Evolutionary conservation across 2,797 vertebrate genomes (phyloP).

Genomic region (Danio jaintianensis): DNA sequence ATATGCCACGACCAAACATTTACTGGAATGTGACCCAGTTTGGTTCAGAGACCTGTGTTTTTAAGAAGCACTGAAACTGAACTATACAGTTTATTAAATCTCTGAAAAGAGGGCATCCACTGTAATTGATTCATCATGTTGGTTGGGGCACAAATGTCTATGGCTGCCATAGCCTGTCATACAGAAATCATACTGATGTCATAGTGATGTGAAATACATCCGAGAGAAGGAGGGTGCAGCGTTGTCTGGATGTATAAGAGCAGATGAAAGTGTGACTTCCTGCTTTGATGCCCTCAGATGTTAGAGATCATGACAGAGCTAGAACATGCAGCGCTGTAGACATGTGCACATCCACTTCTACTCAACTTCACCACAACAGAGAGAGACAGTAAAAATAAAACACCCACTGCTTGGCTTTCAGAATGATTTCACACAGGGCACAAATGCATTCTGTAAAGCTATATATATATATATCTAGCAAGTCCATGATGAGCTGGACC

Average conservation of each 20-base stretch:
- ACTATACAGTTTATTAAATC: conserved; percentile 1
- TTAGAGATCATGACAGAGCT: conserved; percentile 56
- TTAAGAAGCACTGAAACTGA: background rate
- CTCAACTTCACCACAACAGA: conserved; percentile 24
- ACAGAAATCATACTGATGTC: conserved; percentile 27
- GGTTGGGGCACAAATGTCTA: background rate
- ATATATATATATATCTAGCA: conserved; percentile 18
- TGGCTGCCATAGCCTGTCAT: conserved; percentile 28
- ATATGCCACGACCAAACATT: background rate
- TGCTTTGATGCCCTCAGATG: conserved; percentile 58
- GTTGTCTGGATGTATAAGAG: conserved; percentile 47
- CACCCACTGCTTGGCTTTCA: conserved; percentile 34
- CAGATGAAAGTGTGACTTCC: conserved; percentile 56
- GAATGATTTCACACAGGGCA: conserved; percentile 44
- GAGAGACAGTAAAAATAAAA: background rate
- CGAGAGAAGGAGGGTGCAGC: conserved; percentile 28
- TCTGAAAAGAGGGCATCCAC: background rate
- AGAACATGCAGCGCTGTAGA: conserved; percentile 31
- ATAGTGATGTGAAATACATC: conserved; percentile 31
- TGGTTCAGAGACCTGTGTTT: background rate
- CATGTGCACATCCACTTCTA: conserved; percentile 1
- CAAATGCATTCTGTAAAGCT: conserved; percentile 34
- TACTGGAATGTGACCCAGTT: conserved; percentile 4
- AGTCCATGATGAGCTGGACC: conserved; percentile 8
- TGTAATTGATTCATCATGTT: conserved; percentile 44